Percentiles rank a stretch among this genome's conserved stretches.
Evolutionary conservation across 2,888 invertebrate genomes (phyloP).

Genomic region (Lepas anatifera): DNA sequence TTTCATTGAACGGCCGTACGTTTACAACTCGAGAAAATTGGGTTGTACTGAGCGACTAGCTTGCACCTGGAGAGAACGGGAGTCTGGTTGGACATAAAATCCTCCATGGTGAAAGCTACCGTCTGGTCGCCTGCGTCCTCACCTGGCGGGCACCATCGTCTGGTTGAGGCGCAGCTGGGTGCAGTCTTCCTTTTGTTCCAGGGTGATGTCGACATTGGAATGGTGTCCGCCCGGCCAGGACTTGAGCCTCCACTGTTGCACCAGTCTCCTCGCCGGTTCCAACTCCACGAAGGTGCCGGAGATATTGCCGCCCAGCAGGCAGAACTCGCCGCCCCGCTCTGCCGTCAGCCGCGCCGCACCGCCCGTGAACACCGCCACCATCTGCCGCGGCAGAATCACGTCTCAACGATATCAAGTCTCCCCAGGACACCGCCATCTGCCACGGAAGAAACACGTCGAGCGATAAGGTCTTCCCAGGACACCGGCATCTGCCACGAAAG

Average conservation of each 20-base stretch:
- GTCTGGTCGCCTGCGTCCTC: too few species aligned
- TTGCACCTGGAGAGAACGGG: too few species aligned
- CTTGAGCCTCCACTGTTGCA: conserved; percentile 85
- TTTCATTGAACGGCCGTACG: too few species aligned
- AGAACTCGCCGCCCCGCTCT: conserved; percentile 73
- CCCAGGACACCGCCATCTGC: too few species aligned
- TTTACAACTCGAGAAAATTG: too few species aligned
- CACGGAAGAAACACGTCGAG: not conserved
- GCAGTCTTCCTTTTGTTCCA: conserved; percentile 77
- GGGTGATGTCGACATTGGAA: conserved; percentile 71
- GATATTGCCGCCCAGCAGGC: conserved; percentile 70
- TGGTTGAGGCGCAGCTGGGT: conserved; percentile 73
- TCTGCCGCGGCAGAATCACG: conserved; percentile 86
- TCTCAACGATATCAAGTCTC: too few species aligned
- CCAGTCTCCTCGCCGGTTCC: conserved; percentile 61
- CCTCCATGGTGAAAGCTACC: too few species aligned
- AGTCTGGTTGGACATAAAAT: too few species aligned
- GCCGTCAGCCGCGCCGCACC: conserved; percentile 44
- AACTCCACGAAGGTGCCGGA: conserved; percentile 5
- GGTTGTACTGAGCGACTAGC: too few species aligned
- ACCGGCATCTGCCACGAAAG: too few species aligned
- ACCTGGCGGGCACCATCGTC: conserved; percentile 65
- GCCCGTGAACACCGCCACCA: conserved; percentile 49
- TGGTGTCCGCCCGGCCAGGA: conserved; percentile 87
- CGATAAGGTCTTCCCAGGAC: too few species aligned